These are phyloP conservation scores for Amblyopsis rosae DNA, from an alignment of 2,113 vertebrate genomes.

Conservation along the genomic window DNA sequence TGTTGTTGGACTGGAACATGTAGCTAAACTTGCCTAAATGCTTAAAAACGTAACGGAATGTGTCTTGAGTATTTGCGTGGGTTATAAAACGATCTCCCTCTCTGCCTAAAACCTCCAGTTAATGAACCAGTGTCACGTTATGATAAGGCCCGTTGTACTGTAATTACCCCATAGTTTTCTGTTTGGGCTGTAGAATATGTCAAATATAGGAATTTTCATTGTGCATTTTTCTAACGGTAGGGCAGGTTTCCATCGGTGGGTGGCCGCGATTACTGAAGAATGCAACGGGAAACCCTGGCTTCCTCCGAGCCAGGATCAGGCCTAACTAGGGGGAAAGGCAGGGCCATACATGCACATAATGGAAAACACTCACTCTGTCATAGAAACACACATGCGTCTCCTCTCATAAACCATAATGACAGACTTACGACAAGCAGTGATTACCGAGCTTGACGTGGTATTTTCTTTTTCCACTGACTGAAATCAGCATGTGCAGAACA, in stretches of 20 bases:
- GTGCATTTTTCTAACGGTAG: conserved; percentile 52
- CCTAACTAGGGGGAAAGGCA: conserved; percentile 57
- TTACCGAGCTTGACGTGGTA: conserved; percentile 47
- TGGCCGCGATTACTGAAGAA: conserved; percentile 58
- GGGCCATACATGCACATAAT: conserved; percentile 60
- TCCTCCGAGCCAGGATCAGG: conserved; percentile 53
- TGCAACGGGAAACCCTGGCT: conserved; percentile 57
- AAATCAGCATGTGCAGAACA: conserved; percentile 44
- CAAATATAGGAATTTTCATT: conserved; percentile 65
- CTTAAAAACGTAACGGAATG: too few relatives aligned
- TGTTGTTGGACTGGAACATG: too few relatives aligned
- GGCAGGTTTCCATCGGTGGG: conserved; percentile 64
- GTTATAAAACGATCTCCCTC: too few relatives aligned
- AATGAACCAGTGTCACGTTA: too few relatives aligned
- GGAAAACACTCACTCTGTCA: conserved; percentile 49
- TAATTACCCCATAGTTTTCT: conserved; percentile 68
- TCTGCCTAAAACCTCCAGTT: too few relatives aligned
- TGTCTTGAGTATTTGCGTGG: too few relatives aligned
- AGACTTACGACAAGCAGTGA: conserved; percentile 66
- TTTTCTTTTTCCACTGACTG: conserved; percentile 27
- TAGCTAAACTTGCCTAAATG: too few relatives aligned
- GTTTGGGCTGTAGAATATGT: conserved; percentile 60
- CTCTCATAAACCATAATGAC: conserved; percentile 75
- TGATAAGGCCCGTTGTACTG: conserved; percentile 47
- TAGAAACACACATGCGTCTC: conserved; percentile 62